Base-by-base conservation (phyloP, 2,113 vertebrate species). In the Eurystomus gularis region DNA sequence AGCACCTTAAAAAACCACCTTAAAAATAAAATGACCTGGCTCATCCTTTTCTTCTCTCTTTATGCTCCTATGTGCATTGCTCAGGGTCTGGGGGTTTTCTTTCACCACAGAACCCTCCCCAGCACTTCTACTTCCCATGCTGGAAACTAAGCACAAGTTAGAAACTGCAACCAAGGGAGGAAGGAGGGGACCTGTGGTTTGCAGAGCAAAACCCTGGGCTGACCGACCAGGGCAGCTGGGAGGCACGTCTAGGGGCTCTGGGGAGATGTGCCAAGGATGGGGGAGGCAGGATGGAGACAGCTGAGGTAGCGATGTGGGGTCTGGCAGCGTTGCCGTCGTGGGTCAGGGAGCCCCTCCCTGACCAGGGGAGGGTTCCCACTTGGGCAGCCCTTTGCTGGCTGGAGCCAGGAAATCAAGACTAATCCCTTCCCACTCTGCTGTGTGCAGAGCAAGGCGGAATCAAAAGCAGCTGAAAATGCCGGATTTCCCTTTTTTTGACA, bases 391-490 rank as follows among this genome's bases (percentile, higher is more conserved):
- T 68, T 8, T 0, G 35, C 82, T 80, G 91, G 55, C 52, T 84
- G 81, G 78, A 91, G 70, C 25, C 33, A 65, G 90, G 82, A 95
- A 92, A 77, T 10, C 15, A 79, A 95, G 85, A 44, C 10, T 80
- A 70, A 94, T 92, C 82, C 95, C 82, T 94, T 75, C 91, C 82
- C 57, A 0, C 79, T 78, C 57, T 10, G 78, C 87, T 91, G 90
- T 9, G 91, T 70, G 54, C 3, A 2, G 79, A 94, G 83, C 35
- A 4, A 78, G 69, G 70, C 51, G 58, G 84, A 94, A 72, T 91
- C 61, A 86, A 93, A 92, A 95, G 88, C 87, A 71, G 55, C 85
- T 77, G 92, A 93, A 95, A 96, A 94, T 88, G 82, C 70, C 33
- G 35, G 90, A 94, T 95, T 96, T 96, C 92, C 90, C 85, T 80